Evolutionary conservation across 2,888 invertebrate species (phyloP).

Genomic region (Acleris laterana): DNA sequence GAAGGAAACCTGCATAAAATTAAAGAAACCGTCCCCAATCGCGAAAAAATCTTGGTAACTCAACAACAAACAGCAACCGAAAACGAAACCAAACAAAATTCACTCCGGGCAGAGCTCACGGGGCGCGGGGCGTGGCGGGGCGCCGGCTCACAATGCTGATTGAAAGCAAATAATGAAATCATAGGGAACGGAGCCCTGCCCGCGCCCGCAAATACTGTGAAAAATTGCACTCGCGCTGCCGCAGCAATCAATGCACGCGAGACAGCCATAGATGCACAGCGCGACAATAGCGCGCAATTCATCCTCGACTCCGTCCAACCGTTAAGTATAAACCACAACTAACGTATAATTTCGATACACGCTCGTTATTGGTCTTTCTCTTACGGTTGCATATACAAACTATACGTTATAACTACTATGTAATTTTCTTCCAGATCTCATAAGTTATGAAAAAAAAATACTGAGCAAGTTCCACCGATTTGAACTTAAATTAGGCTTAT

Average conservation of each 20-base stretch:
- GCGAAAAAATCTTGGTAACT: conserved; percentile 68
- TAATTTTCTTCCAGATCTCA: no score
- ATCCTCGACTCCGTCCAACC: no score
- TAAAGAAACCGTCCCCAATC: conserved; percentile 47
- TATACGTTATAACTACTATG: no score
- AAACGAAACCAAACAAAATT: conserved; percentile 82
- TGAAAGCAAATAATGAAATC: conserved; percentile 84
- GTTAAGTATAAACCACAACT: no score
- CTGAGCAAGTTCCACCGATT: background rate
- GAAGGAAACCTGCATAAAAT: conserved; percentile 10
- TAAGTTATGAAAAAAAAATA: no score
- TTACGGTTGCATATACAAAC: no score
- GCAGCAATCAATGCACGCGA: conserved; percentile 64
- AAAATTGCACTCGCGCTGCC: conserved; percentile 70
- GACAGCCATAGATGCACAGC: conserved; percentile 31
- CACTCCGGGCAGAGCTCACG: conserved; percentile 59
- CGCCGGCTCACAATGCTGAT: conserved; percentile 80
- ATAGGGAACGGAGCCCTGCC: conserved; percentile 69
- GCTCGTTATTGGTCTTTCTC: no score
- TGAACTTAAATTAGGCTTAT: background rate
- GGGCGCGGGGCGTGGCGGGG: conserved; percentile 52
- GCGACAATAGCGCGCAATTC: background rate
- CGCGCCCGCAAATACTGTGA: conserved; percentile 74
- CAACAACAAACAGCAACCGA: conserved; percentile 77
- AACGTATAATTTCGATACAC: no score